Base-by-base conservation (phyloP, 1,140 invertebrate species). In the Helicoverpa armigera region DNA sequence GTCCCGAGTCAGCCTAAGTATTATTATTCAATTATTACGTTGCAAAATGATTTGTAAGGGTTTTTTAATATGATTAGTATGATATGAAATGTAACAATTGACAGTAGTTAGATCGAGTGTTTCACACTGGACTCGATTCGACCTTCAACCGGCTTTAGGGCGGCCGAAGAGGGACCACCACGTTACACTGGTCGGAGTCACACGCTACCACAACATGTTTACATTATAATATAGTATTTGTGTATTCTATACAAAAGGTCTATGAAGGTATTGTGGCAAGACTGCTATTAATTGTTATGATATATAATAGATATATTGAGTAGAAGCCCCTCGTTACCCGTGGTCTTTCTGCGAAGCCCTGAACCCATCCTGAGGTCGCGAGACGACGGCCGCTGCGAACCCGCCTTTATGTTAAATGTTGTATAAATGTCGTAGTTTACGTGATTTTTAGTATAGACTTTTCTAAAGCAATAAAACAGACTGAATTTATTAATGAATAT, bases 1-100 rank as follows among this genome's bases (percentile, higher is more conserved):
- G 82, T 87, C 82, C 70, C 82, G 83, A 91, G 88, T 93, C 91
- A 92, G 84, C 85, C 84, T 91, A 90, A 92, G 90, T 91, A 91
- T 90, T 92, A 89, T 86, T 88, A 86, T 85, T 84, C 73, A 82
- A 85, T 85, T 88, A 85, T 85, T 88, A 79, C 86, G 67, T 84
- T 86, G 77, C 79, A 50, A 84, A 70, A 81, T 83, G 82, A 83
- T 85, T 81, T 85, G 80, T 86, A 83, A 83, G 67, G 69, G 51
- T 76, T 82, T 85, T 81, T 82, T 80, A 78, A 65, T 82, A 82
- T 58, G 78, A 16, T 80, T 84, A 85, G 80, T 82, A 69, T 85
- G 80, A 82, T 82, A 73, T 85, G 80, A 82, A 61, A 75, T 84
- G 72, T 82, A 80, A 84, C 65, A 83, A 77, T 78, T 80, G 60